These are phyloP conservation scores for Reticulitermes lucifugus DNA, from an alignment of 2,888 invertebrate species.

Conservation along the genomic window DNA sequence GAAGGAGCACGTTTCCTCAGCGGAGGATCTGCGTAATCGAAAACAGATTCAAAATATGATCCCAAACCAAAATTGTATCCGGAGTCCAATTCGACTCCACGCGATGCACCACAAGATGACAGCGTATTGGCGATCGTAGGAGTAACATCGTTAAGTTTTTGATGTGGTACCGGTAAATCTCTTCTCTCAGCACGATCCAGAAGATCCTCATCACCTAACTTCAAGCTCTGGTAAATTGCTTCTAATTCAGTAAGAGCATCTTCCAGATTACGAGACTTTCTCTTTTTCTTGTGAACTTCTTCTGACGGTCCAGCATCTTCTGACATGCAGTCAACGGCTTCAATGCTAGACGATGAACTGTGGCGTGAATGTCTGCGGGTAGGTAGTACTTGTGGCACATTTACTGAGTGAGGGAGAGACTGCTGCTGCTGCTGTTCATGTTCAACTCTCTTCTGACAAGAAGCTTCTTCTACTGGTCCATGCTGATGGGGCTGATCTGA, in stretches of 20 bases:
- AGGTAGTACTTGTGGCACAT: constrained; percentile 58
- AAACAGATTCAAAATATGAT: constrained; percentile 46
- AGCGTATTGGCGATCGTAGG: constrained; percentile 36
- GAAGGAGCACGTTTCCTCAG: constrained; percentile 58
- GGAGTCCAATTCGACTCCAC: constrained; percentile 62
- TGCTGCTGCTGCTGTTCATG: neutral
- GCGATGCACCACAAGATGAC: constrained; percentile 44
- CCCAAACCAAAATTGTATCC: constrained; percentile 61
- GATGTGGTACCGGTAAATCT: constrained; percentile 64
- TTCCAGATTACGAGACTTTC: constrained; percentile 78
- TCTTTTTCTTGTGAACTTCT: constrained; percentile 61
- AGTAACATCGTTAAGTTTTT: constrained; percentile 44
- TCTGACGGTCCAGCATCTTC: constrained; percentile 55
- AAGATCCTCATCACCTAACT: constrained; percentile 85
- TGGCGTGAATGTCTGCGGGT: constrained; percentile 59
- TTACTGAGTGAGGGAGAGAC: neutral
- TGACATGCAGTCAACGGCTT: constrained; percentile 56
- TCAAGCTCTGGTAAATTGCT: constrained; percentile 89
- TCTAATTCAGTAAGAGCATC: constrained; percentile 91
- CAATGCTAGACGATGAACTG: constrained; percentile 56
- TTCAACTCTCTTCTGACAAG: neutral
- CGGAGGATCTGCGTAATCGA: constrained; percentile 39
- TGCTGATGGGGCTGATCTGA: constrained; percentile 41
- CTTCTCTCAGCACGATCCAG: constrained; percentile 83
- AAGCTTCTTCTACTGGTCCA: neutral